These are phyloP conservation scores for Drosophila subquinaria DNA, from an alignment of 2,888 invertebrate genomes.

Conservation along the genomic window DNA sequence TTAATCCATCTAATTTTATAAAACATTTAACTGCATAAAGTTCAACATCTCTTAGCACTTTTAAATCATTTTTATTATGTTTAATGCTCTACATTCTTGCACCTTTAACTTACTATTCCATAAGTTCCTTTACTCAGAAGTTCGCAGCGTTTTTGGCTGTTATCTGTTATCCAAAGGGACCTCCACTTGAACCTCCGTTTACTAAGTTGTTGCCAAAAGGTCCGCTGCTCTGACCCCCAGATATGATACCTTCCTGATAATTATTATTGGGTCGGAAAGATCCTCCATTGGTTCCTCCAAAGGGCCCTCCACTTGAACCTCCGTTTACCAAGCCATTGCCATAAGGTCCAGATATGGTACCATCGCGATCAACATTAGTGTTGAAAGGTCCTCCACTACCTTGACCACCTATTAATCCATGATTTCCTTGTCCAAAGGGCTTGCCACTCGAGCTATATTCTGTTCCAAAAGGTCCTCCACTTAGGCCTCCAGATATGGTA, in stretches of 20 bases:
- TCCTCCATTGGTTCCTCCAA: not conserved
- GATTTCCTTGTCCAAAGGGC: not conserved
- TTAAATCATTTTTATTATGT: not conserved
- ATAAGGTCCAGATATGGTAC: not conserved
- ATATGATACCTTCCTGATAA: not conserved
- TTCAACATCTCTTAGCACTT: not conserved
- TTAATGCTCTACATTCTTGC: no score
- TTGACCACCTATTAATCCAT: not conserved
- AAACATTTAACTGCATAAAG: not conserved
- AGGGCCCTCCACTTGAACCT: constrained; percentile 1
- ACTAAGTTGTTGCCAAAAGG: not conserved
- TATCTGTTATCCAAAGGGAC: not conserved
- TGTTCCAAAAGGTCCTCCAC: not conserved
- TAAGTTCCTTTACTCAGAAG: not conserved
- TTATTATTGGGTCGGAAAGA: constrained; percentile 1
- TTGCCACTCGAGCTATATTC: not conserved
- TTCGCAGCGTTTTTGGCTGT: not conserved
- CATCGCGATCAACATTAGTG: not conserved
- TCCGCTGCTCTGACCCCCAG: not conserved
- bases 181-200: not conserved
- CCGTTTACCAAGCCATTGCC: no score
- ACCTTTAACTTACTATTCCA: not conserved
- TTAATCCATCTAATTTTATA: constrained; percentile 23
- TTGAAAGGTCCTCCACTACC: constrained; percentile 13
- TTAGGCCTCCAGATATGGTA: not conserved